Evolutionary conservation across 92 coral and sea anemone species (phyloP).

Genomic region (Bergia sp.): DNA sequence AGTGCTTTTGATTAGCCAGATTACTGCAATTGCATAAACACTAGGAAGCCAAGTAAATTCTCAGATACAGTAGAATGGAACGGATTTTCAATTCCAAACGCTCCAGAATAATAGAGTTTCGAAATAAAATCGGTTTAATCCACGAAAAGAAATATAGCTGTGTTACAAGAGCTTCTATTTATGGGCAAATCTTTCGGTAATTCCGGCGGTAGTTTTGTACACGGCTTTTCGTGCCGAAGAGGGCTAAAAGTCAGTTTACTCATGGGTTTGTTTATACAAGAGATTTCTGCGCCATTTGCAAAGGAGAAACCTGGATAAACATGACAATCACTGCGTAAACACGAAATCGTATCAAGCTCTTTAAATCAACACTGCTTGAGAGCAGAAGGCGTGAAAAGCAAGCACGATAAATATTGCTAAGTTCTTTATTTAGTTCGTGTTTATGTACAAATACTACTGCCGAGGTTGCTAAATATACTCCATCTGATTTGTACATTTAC

Average conservation of each 20-base stretch:
- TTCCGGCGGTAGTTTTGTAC: constrained; percentile 1
- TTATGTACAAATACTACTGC: constrained; percentile 29
- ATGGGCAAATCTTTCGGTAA: not conserved
- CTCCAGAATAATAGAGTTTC: not conserved
- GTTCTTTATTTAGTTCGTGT: constrained; percentile 43
- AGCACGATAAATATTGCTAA: constrained; percentile 22
- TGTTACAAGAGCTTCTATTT: not conserved
- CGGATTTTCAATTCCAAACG: not conserved
- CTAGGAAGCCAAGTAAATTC: constrained; percentile 15
- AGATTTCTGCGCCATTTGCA: constrained; percentile 25
- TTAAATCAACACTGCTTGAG: constrained; percentile 28
- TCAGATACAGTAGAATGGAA: not conserved
- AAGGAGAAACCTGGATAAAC: constrained; percentile 35
- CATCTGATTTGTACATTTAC: not conserved
- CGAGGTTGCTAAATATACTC: constrained; percentile 14
- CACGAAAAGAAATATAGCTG: not conserved
- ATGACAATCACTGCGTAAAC: constrained; percentile 17
- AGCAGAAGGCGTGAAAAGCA: constrained; percentile 27
- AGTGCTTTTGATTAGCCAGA: constrained; percentile 17
- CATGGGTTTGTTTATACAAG: constrained; percentile 25
- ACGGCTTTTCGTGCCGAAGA: not conserved
- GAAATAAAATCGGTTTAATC: constrained; percentile 21
- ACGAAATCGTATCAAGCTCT: not conserved
- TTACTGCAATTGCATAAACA: constrained; percentile 19
- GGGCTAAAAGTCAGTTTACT: constrained; percentile 5